Evolutionary conservation across 2,888 invertebrate genomes (phyloP).

Genomic region (Leucoma salicis): DNA sequence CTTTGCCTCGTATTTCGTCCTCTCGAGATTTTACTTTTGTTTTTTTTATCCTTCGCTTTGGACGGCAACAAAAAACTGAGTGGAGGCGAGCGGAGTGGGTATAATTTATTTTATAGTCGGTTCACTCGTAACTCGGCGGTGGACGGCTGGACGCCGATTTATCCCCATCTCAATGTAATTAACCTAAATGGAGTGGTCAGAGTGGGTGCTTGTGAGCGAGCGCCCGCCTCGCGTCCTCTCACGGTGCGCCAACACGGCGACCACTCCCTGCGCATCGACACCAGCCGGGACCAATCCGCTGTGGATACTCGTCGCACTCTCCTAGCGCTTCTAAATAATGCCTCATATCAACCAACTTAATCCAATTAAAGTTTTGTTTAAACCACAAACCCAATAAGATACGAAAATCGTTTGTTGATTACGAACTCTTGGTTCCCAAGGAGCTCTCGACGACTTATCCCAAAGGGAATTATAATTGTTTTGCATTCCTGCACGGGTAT

Average conservation of each 20-base stretch:
- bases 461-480: slow-evolving; percentile 80
- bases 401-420: slow-evolving; percentile 64
- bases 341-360: slow-evolving; percentile 40
- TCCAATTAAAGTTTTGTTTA: slow-evolving; percentile 65
- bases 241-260: slow-evolving; percentile 34
- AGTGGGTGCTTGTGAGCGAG: slow-evolving; percentile 63
- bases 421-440: slow-evolving; percentile 63
- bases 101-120: slow-evolving; percentile 82
- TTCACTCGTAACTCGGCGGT: slow-evolving; percentile 80
- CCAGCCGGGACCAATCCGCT: slow-evolving; percentile 33
- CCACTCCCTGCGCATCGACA: slow-evolving; percentile 54
- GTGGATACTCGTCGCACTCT: slow-evolving; percentile 13
- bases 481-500: slow-evolving; percentile 80
- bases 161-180: slow-evolving; percentile 79
- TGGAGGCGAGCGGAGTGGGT: slow-evolving; percentile 81
- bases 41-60: slow-evolving; percentile 59
- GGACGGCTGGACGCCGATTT: slow-evolving; percentile 81
- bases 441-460: slow-evolving; percentile 69
- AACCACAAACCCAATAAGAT: slow-evolving; percentile 68
- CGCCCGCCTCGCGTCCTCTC: slow-evolving; percentile 43
- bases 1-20: slow-evolving; percentile 82
- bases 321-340: slow-evolving; percentile 25
- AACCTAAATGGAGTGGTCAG: slow-evolving; percentile 81
- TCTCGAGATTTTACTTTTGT: slow-evolving; percentile 77
- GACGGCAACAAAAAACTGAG: slow-evolving; percentile 79